These are phyloP conservation scores for Gryllus bimaculatus DNA, from an alignment of 1,140 invertebrate species.

Conservation along the genomic window DNA sequence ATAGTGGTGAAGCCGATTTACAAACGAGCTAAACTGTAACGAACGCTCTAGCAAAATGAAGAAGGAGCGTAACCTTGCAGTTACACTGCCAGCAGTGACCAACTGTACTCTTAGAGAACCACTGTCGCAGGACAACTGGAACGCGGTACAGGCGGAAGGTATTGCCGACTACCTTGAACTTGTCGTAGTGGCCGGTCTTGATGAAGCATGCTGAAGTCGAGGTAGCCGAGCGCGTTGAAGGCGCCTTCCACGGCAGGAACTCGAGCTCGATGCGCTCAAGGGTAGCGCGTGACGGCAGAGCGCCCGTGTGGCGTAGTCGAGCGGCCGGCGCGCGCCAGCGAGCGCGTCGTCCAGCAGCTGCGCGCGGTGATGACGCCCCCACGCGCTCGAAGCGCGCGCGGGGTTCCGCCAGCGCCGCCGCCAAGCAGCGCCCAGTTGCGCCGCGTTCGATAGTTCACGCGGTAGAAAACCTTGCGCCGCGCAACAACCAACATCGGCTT, in stretches of 20 bases:
- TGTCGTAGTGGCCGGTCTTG: conserved; percentile 58
- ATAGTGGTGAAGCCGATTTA: too few relatives aligned
- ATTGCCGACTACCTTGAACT: conserved; percentile 67
- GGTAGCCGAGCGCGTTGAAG: conserved; percentile 53
- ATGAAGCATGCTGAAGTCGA: conserved; percentile 65
- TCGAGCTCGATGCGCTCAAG: conserved; percentile 62
- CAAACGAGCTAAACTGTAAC: too few relatives aligned
- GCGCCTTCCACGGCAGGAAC: conserved; percentile 71
- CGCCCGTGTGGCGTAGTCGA: conserved; percentile 57
- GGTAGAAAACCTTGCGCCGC: conserved; percentile 59
- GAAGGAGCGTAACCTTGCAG: too few relatives aligned
- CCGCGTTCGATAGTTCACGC: conserved; percentile 71
- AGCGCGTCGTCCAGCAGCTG: conserved; percentile 82
- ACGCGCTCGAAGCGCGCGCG: conserved; percentile 40
- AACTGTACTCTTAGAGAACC: too few relatives aligned
- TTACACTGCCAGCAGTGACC: too few relatives aligned
- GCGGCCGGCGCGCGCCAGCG: conserved; percentile 63
- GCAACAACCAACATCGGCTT: too few relatives aligned
- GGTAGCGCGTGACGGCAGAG: conserved; percentile 64
- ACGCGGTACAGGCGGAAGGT: too few relatives aligned
- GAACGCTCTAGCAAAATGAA: too few relatives aligned
- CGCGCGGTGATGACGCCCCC: conserved; percentile 59
- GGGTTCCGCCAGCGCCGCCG: conserved; percentile 52
- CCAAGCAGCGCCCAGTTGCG: conserved; percentile 70
- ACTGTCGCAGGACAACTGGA: too few relatives aligned